Base-by-base conservation (phyloP, 2,113 vertebrate genomes). In the Etheostoma cragini region DNA sequence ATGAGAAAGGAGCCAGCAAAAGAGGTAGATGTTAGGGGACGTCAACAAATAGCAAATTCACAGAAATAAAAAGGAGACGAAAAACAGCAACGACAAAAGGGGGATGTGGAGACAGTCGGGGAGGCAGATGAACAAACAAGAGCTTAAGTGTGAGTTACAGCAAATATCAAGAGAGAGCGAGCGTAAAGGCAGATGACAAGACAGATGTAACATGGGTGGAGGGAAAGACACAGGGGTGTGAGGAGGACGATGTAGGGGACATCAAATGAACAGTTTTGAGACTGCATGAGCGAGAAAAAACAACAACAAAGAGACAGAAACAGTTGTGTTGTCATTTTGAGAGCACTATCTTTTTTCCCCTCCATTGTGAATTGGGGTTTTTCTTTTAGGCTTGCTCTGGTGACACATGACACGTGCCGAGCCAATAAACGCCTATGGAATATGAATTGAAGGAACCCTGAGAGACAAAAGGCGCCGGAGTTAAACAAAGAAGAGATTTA, bases 101-200 rank as follows among this genome's bases (percentile, higher is more conserved):
- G 72, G 61, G 49, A 62, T 8, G 75, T 21, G 78, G 78, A 70
- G 42, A 22, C 60, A 67, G 54, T 52, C 30, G 3, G 60, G 72
- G 76, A 84, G 70, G 15, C 42, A 82, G 72, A 78, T 61, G 76
- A 87, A 84, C 56, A 90, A 87, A 88, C 57, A 86, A 54, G 54
- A 78, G 86, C 87, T 88, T 81, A 86, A 71, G 30, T 69, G 57
- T 54, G 61, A 78, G 76, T 85, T 73, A 72, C 69, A 86, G 70
- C 26, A 74, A 89, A 85, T 76, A 75, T 75, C 69, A 54, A 56
- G 67, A 87, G 75, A 72, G 53, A 74, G 33, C 0, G 14, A 72
- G 52, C 3, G 3, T 46, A 26, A 66, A 81, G 33, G 61, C 46
- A 16, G 49, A 71, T 33, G 72, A 87, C 0, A 24, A 84, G 76